Percentiles rank a stretch among this genome's conserved stretches.
These are phyloP conservation scores for Sparus aurata DNA, from an alignment of 2,797 vertebrate genomes.

Conservation along the genomic window DNA sequence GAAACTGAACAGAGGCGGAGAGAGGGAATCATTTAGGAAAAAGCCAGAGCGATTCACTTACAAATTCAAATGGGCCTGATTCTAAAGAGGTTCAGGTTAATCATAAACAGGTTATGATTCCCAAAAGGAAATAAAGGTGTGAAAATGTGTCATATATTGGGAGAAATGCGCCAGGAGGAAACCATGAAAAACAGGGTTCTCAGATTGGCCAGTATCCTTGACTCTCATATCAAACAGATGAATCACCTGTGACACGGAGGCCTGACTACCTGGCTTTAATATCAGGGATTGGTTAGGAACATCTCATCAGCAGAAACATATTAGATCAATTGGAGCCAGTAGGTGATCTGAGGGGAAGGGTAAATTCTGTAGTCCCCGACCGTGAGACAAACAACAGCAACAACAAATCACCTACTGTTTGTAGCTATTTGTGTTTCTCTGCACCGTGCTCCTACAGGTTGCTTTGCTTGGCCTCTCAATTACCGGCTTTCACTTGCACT, in stretches of 20 bases:
- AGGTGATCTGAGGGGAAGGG: too few relatives aligned
- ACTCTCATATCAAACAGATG: conserved; percentile 19
- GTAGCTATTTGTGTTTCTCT: not conserved
- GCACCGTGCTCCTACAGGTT: conserved; percentile 33
- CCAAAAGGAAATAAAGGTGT: too few relatives aligned
- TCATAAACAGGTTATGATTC: too few relatives aligned
- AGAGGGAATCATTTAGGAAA: conserved; percentile 10
- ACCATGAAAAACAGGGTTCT: too few relatives aligned
- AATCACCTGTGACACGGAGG: not conserved
- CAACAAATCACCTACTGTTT: too few relatives aligned
- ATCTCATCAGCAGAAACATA: conserved; percentile 26
- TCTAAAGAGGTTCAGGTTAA: too few relatives aligned
- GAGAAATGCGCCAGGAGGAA: too few relatives aligned
- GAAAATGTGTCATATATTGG: too few relatives aligned
- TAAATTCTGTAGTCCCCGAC: too few relatives aligned
- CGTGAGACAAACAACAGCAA: too few relatives aligned
- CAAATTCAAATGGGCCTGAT: too few relatives aligned
- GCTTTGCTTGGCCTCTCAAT: conserved; percentile 14
- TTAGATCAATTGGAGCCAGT: not conserved
- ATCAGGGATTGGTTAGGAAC: not conserved
- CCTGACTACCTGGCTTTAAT: conserved; percentile 17
- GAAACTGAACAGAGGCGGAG: conserved; percentile 3
- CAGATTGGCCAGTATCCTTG: not conserved
- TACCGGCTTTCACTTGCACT: not conserved
- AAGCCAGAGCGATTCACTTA: too few relatives aligned